Base-by-base conservation (phyloP, 2,888 invertebrate species). In the Caradrina clavipalpis region DNA sequence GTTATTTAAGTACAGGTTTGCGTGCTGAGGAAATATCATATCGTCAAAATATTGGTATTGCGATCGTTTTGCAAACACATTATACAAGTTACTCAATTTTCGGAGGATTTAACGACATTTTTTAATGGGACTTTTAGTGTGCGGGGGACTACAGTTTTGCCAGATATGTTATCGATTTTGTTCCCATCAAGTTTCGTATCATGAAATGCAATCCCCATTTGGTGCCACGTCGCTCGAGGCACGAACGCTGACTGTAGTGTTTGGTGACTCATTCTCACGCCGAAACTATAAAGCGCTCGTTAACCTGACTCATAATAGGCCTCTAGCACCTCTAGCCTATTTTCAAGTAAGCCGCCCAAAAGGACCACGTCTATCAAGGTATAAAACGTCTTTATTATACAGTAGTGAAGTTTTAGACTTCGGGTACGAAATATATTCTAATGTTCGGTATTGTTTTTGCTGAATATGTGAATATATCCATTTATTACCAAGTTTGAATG, bases 151-250 rank as follows among this genome's bases (percentile, higher is more conserved):
- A 65, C n/a, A 59, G 62, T 69, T 76, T 66, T 58, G 50, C 63
- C 62, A 75, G 69, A 70, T 69, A 57, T 70, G 63, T 72, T 78
- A 87, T 88, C 73, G 88, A 84, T 87, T 86, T 84, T 81, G 74
- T 85, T 87, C 80, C 85, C 70, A 81, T 77, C 82, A 80, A 78
- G 80, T 85, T 85, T 84, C 78, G 83, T 83, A 85, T 86, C 87
- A 80, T 87, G 88, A 89, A 90, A 91, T 92, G 92, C 90, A 92
- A 87, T 89, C 83, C 87, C 84, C 86, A 81, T 79, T 83, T 86
- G 89, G 92, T 92, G 87, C 90, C 92, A 89, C 82, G 90, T 87
- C 87, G 91, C 87, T 84, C 87, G 87, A 86, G 92, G 92, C 90
- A 93, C 92, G 84, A 80, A 85, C 78, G 74, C 69, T 66, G 74